A percentile compares a stretch with the other conserved stretches of the same genome.
These are phyloP conservation scores for Tipula unca DNA, from an alignment of 2,888 invertebrate genomes.

Conservation along the genomic window DNA sequence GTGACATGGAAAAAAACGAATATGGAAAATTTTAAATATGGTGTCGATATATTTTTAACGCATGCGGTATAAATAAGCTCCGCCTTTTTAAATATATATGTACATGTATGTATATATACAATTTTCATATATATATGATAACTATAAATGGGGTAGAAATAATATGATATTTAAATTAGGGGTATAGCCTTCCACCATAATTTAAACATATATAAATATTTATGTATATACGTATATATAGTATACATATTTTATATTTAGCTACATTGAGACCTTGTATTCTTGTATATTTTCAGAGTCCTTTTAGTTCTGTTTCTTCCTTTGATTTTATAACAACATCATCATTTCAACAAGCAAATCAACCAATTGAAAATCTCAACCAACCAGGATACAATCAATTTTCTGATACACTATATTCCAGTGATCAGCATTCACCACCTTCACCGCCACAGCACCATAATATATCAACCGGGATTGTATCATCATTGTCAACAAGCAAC, in stretches of 20 bases:
- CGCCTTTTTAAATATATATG: neutral
- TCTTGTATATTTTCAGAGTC: constrained; percentile 32
- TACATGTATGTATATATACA: neutral
- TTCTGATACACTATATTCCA: constrained; percentile 39
- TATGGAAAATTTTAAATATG: neutral
- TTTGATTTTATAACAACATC: constrained; percentile 40
- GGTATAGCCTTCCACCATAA: neutral
- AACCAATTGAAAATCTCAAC: neutral
- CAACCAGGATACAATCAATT: constrained; percentile 22
- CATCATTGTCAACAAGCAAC: constrained; percentile 18
- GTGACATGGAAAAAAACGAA: neutral
- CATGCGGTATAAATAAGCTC: neutral
- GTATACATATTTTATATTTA: neutral
- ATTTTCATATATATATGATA: neutral
- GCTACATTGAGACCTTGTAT: neutral
- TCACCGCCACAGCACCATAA: neutral
- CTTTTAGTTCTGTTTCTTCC: constrained; percentile 42
- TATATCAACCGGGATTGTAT: constrained; percentile 24
- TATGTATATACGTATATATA: too few species aligned
- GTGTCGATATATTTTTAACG: neutral
- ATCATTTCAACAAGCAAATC: constrained; percentile 30
- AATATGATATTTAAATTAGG: neutral
- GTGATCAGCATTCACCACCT: constrained; percentile 26
- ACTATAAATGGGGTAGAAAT: neutral
- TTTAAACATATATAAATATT: neutral